Conservation (phyloP, 2,888 invertebrate species). For the Anagyrus pseudococci region DNA sequence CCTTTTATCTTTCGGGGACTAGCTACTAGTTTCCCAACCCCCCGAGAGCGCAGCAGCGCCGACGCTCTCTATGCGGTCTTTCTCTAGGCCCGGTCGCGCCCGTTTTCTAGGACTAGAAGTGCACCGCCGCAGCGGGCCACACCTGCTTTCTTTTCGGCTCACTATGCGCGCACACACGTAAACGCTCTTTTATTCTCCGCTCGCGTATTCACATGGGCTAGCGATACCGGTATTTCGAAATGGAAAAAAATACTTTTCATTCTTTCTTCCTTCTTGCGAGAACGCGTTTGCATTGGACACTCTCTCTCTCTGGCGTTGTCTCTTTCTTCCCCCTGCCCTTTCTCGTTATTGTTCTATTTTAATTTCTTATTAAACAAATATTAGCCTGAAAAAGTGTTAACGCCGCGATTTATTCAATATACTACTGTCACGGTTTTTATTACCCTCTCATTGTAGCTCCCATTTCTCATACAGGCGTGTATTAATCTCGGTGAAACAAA, state of each 20-base stretch:
- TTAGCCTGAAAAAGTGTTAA: too few species aligned
- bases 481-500: too few species aligned
- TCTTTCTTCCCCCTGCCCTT: neutral
- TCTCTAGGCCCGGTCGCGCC: conserved; percentile 21
- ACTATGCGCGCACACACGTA: conserved; percentile 2
- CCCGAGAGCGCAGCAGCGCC: too few species aligned
- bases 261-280: neutral
- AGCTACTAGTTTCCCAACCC: too few species aligned
- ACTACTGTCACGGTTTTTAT: too few species aligned
- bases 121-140: conserved; percentile 43
- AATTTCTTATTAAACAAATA: too few species aligned
- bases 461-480: too few species aligned
- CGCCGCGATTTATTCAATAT: too few species aligned
- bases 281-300: conserved; percentile 20
- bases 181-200: conserved; percentile 12
- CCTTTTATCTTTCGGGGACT: neutral
- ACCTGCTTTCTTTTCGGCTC: conserved; percentile 42
- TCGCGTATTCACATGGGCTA: conserved; percentile 30
- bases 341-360: too few species aligned
- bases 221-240: conserved; percentile 34
- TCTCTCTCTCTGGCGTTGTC: conserved; percentile 37
- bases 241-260: too few species aligned
- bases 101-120: conserved; percentile 36
- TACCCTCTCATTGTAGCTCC: too few species aligned
- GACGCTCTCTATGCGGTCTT: conserved; percentile 33